A percentile compares a stretch with the other conserved stretches of the same genome.
These are phyloP conservation scores for Leptatherina wallacei DNA, from an alignment of 2,797 vertebrate species.

Conservation along the genomic window DNA sequence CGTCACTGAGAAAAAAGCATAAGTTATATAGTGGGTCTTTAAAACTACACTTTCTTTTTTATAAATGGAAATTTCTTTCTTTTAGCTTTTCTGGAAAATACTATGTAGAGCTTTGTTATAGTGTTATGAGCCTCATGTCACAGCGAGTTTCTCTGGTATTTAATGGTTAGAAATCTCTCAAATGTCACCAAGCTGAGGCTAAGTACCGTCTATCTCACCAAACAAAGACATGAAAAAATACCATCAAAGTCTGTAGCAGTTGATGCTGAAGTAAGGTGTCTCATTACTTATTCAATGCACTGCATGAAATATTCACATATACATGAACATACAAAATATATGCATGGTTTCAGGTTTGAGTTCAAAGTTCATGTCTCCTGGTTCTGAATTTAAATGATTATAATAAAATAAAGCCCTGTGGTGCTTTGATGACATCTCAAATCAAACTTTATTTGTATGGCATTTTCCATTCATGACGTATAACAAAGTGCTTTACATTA, in stretches of 20 bases:
- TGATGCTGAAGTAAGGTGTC: not conserved
- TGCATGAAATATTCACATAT: slow-evolving; percentile 10
- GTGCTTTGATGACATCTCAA: slow-evolving; percentile 14
- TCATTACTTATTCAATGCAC: slow-evolving; percentile 25
- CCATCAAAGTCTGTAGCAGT: slow-evolving; percentile 1
- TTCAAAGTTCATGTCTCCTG: slow-evolving; percentile 1
- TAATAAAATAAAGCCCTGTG: slow-evolving; percentile 11
- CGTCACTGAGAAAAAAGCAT: not conserved
- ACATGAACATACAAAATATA: slow-evolving; percentile 5
- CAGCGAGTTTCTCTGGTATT: slow-evolving; percentile 10
- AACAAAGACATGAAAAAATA: not conserved
- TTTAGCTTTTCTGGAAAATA: not conserved
- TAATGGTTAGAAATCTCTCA: slow-evolving; percentile 21
- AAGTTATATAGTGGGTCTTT: no score
- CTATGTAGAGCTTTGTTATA: not conserved
- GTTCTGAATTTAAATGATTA: slow-evolving; percentile 19
- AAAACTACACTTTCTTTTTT: not conserved
- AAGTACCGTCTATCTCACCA: not conserved
- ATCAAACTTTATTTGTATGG: no score
- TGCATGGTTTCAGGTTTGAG: slow-evolving; percentile 27
- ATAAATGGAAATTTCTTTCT: not conserved
- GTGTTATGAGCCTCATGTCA: slow-evolving; percentile 9
- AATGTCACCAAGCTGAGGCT: slow-evolving; percentile 7
- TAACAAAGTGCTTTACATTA: no score
- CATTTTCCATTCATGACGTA: no score